phyloP scores from a whole-genome alignment of 2,113 vertebrate species.

The Alosa alosa region DNA sequence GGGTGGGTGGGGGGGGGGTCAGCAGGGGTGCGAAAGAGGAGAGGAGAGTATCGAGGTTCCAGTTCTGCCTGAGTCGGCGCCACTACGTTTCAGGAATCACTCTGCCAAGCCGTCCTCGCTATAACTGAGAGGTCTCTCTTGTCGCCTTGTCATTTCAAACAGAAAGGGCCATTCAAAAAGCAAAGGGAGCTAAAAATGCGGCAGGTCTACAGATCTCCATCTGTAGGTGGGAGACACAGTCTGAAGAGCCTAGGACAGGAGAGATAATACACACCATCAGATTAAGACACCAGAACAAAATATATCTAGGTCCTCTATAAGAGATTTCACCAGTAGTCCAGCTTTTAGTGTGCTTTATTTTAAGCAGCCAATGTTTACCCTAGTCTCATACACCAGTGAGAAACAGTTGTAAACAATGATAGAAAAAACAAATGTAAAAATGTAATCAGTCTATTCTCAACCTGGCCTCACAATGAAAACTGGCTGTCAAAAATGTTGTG shows the following conservation, averaged over 20 bases:
- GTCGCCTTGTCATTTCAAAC: neutral
- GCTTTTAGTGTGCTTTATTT: neutral
- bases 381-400: neutral
- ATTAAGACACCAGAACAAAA: neutral
- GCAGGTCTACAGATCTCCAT: slow-evolving; percentile 82
- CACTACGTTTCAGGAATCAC: neutral
- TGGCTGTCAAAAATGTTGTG: neutral
- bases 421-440: neutral
- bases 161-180: neutral
- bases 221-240: slow-evolving; percentile 90
- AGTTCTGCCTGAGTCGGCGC: neutral
- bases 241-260: slow-evolving; percentile 81
- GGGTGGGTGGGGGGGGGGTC: too few relatives aligned
- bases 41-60: neutral
- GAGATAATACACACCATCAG: slow-evolving; percentile 7
- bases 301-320: neutral
- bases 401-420: neutral
- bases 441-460: too few relatives aligned
- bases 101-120: neutral
- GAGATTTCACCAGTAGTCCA: neutral
- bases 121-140: neutral
- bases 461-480: neutral
- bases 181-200: neutral
- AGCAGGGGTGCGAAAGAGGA: neutral
- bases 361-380: neutral